Base-by-base conservation (phyloP, 2,113 vertebrate species). In the Pteruthius melanotis region DNA sequence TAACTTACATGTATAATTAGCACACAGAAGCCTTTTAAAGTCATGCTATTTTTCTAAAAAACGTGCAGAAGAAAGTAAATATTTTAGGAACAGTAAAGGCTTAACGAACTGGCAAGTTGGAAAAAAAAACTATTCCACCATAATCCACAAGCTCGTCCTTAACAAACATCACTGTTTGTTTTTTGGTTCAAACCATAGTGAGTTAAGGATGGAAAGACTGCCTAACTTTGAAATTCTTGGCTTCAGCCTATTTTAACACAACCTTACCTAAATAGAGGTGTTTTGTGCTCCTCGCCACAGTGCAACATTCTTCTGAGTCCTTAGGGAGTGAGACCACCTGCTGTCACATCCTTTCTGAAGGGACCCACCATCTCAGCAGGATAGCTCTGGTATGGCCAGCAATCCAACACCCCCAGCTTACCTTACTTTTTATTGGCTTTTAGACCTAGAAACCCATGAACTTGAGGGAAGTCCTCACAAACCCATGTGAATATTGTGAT, bases 221-320 rank as follows among this genome's bases (percentile, higher is more conserved):
- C 64, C 45, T 86, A 87, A 79, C 42, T 68, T 82, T 59, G 60
- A 93, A 81, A 93, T 84, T 75, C 90, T 84, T 93, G 94, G 91
- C 90, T 81, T 77, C 26, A 45, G 74, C 45, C 53, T 30, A 18
- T 35, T 84, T 91, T 75, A 90, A 84, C 52, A 70, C 60, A 74
- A 39, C 82, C 33, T 83, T 37, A 87, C 90, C 83, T 81, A 45
- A 81, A 96, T 86, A 96, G 93, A 82, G 88, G 76, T 84, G 86
- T 68, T 90, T 57, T 95, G 92, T 96, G 57, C 37, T 87, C 56
- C 54, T 63, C 68, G 64, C 90, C 60, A 64, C 24, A 54, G 60
- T 23, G 60, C 76, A 83, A 17, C 57, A 60, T 76, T 95, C 56
- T 56, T 92, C 22, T 1, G 6, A 88, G 56, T 27, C 7, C 6